These are phyloP conservation scores for Gila orcuttii DNA, from an alignment of 2,113 vertebrate genomes.

Conservation along the genomic window DNA sequence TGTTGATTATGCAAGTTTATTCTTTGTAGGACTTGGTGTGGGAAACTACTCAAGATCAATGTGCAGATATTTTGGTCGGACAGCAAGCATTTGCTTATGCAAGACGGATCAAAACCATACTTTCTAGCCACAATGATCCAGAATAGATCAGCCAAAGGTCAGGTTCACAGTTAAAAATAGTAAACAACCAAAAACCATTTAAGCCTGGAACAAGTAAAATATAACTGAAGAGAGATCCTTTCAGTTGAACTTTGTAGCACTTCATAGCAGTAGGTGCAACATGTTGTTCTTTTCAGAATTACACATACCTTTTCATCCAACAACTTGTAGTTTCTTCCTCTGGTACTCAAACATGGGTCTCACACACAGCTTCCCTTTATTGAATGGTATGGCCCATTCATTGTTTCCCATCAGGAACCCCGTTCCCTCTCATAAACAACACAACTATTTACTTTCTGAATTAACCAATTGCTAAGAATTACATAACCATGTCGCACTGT, in stretches of 20 bases:
- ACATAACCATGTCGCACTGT: constrained; percentile 40
- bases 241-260: background rate
- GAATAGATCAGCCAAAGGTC: background rate
- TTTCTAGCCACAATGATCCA: background rate
- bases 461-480: constrained; percentile 41
- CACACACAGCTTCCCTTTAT: constrained; percentile 14
- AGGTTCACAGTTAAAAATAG: background rate
- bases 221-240: background rate
- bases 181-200: background rate
- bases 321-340: background rate
- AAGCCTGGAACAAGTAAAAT: background rate
- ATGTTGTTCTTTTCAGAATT: background rate
- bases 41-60: background rate
- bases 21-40: background rate
- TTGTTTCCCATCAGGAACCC: background rate
- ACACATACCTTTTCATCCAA: background rate
- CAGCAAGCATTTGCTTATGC: background rate
- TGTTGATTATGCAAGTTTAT: background rate
- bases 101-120: background rate
- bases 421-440: background rate
- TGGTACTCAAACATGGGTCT: background rate
- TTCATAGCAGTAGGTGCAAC: background rate
- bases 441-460: constrained; percentile 31
- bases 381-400: background rate
- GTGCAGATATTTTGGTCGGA: background rate